Evolutionary conservation across 2,888 invertebrate species (phyloP).

Genomic region (Stomorhina lunata): DNA sequence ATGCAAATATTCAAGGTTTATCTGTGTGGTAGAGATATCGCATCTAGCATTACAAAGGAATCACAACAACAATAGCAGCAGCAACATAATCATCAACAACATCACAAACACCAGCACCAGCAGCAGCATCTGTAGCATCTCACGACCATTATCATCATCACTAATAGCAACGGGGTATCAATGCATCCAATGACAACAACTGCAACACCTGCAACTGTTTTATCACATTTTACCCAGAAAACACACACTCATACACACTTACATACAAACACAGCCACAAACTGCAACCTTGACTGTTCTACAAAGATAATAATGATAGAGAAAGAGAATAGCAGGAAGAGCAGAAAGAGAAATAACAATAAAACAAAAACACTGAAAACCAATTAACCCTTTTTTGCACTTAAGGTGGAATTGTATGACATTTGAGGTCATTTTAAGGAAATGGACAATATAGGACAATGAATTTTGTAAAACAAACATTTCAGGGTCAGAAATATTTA

Average conservation of each 20-base stretch:
- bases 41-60: slow-evolving; percentile 60
- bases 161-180: no score
- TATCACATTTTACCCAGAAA: slow-evolving; percentile 50
- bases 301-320: slow-evolving; percentile 30
- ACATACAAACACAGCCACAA: no score
- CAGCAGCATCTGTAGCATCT: neutral
- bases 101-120: neutral
- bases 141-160: neutral
- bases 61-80: neutral
- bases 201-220: slow-evolving; percentile 58
- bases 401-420: neutral
- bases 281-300: slow-evolving; percentile 60
- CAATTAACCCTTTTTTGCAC: slow-evolving; percentile 39
- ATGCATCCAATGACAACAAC: no score
- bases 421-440: neutral
- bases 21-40: slow-evolving; percentile 51
- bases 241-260: no score
- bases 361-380: neutral
- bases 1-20: slow-evolving; percentile 55
- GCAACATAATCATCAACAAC: neutral
- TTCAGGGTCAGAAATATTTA: no score
- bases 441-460: neutral
- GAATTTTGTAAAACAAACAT: no score
- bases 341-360: neutral
- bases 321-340: neutral